These are phyloP conservation scores for Arenaria interpres DNA, from an alignment of 2,113 vertebrate genomes.

Conservation along the genomic window DNA sequence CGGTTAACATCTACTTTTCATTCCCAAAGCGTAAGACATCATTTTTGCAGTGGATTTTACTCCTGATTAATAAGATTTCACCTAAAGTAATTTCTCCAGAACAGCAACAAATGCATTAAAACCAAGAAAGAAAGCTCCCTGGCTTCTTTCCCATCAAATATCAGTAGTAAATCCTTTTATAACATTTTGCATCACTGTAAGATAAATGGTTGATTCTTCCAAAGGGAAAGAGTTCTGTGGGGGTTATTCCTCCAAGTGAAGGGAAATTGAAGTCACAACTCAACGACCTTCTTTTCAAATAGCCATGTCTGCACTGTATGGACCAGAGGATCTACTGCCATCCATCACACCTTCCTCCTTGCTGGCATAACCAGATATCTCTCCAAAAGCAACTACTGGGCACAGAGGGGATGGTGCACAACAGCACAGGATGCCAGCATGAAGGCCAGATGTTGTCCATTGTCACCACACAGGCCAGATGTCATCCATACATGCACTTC, in stretches of 20 bases:
- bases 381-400: background rate
- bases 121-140: background rate
- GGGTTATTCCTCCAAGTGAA: background rate
- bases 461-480: background rate
- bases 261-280: background rate
- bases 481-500: background rate
- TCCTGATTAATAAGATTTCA: background rate
- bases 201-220: background rate
- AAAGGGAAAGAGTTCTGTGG: background rate
- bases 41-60: background rate
- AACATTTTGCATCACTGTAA: background rate
- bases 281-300: background rate
- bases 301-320: too few relatives aligned
- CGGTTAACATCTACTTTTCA: background rate
- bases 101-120: background rate
- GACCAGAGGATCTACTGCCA: background rate
- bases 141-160: background rate
- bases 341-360: background rate
- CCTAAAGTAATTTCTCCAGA: background rate
- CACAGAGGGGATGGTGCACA: background rate
- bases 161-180: background rate
- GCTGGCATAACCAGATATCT: background rate
- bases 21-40: background rate
- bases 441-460: too few relatives aligned
- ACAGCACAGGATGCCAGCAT: background rate